A percentile compares a stretch with the other conserved stretches of the same genome.
Evolutionary conservation across 2,888 invertebrate genomes (phyloP).

Genomic region (Alviniconcha strummeri): DNA sequence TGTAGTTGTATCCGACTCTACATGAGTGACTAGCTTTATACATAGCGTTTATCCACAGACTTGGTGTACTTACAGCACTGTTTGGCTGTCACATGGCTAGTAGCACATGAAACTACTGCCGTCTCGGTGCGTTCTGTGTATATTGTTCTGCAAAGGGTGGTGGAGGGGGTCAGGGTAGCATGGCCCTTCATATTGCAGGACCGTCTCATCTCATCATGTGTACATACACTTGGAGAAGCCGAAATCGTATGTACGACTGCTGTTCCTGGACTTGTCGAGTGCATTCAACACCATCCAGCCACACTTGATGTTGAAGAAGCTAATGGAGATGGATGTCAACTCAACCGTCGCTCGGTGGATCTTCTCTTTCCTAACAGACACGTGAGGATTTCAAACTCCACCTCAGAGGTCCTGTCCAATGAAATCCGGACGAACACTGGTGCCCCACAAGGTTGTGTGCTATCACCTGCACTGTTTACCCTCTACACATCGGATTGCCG

Average conservation of each 20-base stretch:
- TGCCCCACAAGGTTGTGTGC: background rate
- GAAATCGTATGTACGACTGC: background rate
- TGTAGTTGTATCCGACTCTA: no score
- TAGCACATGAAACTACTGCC: no score
- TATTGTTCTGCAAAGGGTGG: no score
- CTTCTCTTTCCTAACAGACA: background rate
- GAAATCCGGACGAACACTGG: background rate
- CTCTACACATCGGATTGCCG: no score
- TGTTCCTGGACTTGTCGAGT: background rate
- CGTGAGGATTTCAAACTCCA: background rate
- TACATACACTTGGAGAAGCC: background rate
- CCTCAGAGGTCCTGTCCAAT: background rate
- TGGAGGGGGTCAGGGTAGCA: no score
- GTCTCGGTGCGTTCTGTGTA: no score
- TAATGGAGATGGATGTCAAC: background rate
- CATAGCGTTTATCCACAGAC: no score
- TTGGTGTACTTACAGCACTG: no score
- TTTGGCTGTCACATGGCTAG: no score
- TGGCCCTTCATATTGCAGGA: no score
- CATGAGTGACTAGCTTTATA: no score
- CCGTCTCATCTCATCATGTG: no score
- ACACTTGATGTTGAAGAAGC: background rate
- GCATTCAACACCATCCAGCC: conserved; percentile 6
- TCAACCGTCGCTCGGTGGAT: background rate
- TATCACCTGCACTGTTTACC: background rate